Conservation (phyloP, 2,888 invertebrate genomes). For the Epiblema foenella region DNA sequence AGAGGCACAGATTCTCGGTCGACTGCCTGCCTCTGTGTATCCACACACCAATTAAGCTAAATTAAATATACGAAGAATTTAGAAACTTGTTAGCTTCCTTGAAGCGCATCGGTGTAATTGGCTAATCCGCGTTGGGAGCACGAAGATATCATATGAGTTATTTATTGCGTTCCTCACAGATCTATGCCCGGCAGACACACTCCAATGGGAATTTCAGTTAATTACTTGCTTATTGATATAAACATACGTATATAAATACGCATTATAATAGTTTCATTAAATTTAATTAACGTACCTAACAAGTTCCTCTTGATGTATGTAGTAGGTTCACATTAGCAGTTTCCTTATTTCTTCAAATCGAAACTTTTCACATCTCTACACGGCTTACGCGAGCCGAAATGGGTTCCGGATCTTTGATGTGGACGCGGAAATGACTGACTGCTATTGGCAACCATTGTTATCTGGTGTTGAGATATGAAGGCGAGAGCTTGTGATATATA, state of each 20-base stretch:
- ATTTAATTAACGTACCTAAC: neutral
- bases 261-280: neutral
- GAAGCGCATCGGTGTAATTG: conserved; percentile 83
- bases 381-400: conserved; percentile 68
- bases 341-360: conserved; percentile 58
- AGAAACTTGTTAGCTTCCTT: conserved; percentile 84
- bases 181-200: conserved; percentile 56
- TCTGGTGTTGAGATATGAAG: conserved; percentile 54
- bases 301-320: neutral
- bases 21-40: conserved; percentile 75
- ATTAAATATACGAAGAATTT: conserved; percentile 84
- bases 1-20: conserved; percentile 80
- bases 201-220: conserved; percentile 52
- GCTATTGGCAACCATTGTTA: conserved; percentile 65
- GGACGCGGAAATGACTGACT: conserved; percentile 75
- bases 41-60: conserved; percentile 82
- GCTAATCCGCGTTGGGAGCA: conserved; percentile 76
- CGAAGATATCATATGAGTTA: conserved; percentile 77
- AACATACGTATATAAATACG: neutral
- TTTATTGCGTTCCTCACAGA: conserved; percentile 69
- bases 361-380: conserved; percentile 59
- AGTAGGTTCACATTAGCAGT: conserved; percentile 56
- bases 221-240: neutral
- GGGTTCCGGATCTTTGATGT: conserved; percentile 68
- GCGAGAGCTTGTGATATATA: conserved; percentile 50